A percentile compares a stretch with the other conserved stretches of the same genome.
phyloP scores from a whole-genome alignment of 2,888 invertebrate species.

The Pycnomerus fuliginosus region DNA sequence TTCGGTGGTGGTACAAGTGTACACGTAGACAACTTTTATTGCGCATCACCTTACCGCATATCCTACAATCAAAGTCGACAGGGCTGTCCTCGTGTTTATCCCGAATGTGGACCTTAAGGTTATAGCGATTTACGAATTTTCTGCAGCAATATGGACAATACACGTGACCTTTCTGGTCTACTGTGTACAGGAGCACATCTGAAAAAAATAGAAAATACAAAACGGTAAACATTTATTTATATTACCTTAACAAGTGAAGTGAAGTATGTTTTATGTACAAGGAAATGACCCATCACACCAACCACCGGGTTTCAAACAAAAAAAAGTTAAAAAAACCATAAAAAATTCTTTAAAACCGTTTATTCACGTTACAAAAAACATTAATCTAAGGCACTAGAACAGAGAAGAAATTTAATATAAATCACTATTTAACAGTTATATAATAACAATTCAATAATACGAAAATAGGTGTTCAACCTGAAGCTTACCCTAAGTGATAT shows the following conservation, averaged over 20 bases:
- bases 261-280: slow-evolving; percentile 16
- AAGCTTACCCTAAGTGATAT: no score
- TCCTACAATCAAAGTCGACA: slow-evolving; percentile 66
- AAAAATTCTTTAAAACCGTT: slow-evolving; percentile 7
- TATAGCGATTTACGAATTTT: slow-evolving; percentile 67
- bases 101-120: slow-evolving; percentile 69
- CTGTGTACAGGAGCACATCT: slow-evolving; percentile 44
- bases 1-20: slow-evolving; percentile 66
- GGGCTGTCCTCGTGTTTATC: slow-evolving; percentile 71
- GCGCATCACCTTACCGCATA: slow-evolving; percentile 69
- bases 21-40: slow-evolving; percentile 65
- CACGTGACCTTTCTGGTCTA: slow-evolving; percentile 56
- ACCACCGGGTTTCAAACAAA: neutral
- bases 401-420: slow-evolving; percentile 33
- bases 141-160: slow-evolving; percentile 64
- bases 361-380: slow-evolving; percentile 12
- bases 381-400: slow-evolving; percentile 24
- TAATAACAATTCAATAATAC: slow-evolving; percentile 31
- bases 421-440: slow-evolving; percentile 33
- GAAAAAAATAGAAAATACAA: slow-evolving; percentile 31
- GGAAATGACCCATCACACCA: slow-evolving; percentile 18
- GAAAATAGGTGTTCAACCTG: no score
- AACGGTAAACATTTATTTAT: neutral
- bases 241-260: slow-evolving; percentile 35
- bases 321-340: slow-evolving; percentile 1